A percentile compares a stretch with the other conserved stretches of the same genome.
These are phyloP conservation scores for Apostichopus californicus DNA, from an alignment of 35 echinoderm and acorn worm genomes.

Conservation along the genomic window DNA sequence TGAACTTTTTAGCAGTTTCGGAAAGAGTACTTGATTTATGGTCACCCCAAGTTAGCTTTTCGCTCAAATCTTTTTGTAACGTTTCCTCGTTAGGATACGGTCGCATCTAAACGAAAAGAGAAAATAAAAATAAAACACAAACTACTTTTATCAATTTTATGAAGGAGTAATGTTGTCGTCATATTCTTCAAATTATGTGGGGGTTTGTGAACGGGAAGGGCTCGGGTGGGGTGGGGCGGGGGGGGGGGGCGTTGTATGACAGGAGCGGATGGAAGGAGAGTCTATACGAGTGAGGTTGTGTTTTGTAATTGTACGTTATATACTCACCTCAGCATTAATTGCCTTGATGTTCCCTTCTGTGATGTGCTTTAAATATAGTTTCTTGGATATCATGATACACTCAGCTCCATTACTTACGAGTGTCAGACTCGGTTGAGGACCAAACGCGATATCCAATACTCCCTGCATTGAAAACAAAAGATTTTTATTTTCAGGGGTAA, in stretches of 20 bases:
- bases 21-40: conserved; percentile 12
- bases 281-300: background rate
- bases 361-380: conserved; percentile 79
- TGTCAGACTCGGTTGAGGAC: conserved; percentile 74
- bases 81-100: conserved; percentile 37
- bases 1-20: conserved; percentile 32
- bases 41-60: conserved; percentile 42
- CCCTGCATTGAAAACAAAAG: conserved; percentile 58
- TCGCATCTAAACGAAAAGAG: conserved; percentile 16
- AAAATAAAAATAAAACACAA: background rate
- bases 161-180: background rate
- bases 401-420: conserved; percentile 95
- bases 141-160: background rate
- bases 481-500: no score
- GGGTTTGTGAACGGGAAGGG: background rate
- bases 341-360: conserved; percentile 67
- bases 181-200: background rate
- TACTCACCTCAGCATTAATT: conserved; percentile 76
- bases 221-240: no score
- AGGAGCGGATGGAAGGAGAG: background rate
- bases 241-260: no score
- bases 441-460: conserved; percentile 88
- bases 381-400: conserved; percentile 88
- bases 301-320: background rate
- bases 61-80: conserved; percentile 1